Base-by-base conservation (phyloP, 2,888 invertebrate genomes). In the Pasiphila rectangulata region DNA sequence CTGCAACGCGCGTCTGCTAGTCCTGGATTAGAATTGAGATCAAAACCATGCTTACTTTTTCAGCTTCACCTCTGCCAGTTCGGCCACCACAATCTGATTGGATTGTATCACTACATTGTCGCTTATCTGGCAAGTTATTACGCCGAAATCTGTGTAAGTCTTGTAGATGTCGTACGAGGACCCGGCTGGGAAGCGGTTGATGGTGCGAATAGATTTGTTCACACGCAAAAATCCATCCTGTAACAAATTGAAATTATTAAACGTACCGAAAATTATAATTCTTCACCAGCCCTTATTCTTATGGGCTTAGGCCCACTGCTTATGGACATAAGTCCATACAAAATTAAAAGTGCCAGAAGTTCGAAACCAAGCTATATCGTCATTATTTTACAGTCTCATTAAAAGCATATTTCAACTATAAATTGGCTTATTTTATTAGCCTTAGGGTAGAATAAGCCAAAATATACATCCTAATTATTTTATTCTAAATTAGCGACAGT, bases 121-220 rank as follows among this genome's bases (percentile, higher is more conserved):
- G 2, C 92, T 91, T 71, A 95, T 91, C 32, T 89, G 74, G 50
- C 90, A 90, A 61, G 94, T 90, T 4, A 93, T 88, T 56, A 90
- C 88, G 23, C 92, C 90, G 69, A 96, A 97, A 10, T 92, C 91
- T 3, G 94, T 91, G 73, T 93, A 94, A n/a, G 94, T 94, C 39
- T 92, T 91, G 67, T 94, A 96, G 49, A 94, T 91, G 62, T 94
- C 92, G 71, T 93, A 93, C 30, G 95, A 92, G 24, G 91, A 81
- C 23, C 93, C 94, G 29, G 87, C 79, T 0, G 97, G 96, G 52
- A 96, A 83, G 9, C 87, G 83, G 72, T 96, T 96, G 0, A 94
- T 90, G 9, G 90, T 82, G 71, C 91, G 92, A 6, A 94, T 93
- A 2, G 94, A 92, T 69, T 91, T 91, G 62, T 93, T 90, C 17